A percentile compares a stretch with the other conserved stretches of the same genome.
Conservation (phyloP, 2,113 vertebrate genomes). For the Callipepla californica region DNA sequence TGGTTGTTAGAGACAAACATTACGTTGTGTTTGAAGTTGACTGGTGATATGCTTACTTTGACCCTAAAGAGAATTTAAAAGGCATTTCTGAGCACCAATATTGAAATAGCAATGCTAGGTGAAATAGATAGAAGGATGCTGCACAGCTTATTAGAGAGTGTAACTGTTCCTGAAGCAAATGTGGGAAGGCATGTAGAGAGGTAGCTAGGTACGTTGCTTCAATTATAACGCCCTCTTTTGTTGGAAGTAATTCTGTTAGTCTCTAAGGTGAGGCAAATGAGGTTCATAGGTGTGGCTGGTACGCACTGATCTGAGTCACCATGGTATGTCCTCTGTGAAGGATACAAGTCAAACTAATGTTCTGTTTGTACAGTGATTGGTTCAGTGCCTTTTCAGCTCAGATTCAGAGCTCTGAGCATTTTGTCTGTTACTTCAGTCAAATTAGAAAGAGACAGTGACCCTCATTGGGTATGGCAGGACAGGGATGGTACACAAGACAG, state of each 20-base stretch:
- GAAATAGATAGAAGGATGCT: neutral
- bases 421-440: neutral
- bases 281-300: neutral
- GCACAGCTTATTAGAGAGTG: rapidly evolving
- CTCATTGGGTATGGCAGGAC: neutral
- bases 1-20: neutral
- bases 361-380: neutral
- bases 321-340: neutral
- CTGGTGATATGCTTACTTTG: neutral
- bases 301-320: neutral
- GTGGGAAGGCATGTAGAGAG: too few relatives aligned
- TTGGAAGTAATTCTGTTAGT: neutral
- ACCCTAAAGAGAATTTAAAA: neutral
- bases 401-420: neutral
- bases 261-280: rapidly evolving
- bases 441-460: neutral
- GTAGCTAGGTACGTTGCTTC: neutral
- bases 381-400: neutral
- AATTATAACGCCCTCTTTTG: neutral
- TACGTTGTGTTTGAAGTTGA: neutral
- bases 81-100: neutral
- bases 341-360: rapidly evolving
- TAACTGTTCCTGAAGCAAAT: neutral
- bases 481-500: neutral
- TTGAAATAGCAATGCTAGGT: neutral